Evolutionary conservation across 2,797 vertebrate species (phyloP).

Genomic region (Huso huso): DNA sequence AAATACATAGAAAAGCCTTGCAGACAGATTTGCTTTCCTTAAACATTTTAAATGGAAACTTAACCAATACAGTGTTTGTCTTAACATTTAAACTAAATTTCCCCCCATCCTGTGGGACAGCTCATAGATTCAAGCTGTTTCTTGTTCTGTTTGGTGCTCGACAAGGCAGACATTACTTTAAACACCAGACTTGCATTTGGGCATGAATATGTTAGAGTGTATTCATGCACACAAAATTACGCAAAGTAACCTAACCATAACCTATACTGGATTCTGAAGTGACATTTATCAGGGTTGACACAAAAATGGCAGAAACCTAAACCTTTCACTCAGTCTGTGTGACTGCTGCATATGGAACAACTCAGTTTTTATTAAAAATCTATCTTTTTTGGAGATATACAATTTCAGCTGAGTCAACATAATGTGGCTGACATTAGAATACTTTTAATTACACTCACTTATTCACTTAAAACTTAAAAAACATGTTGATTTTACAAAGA

Average conservation of each 20-base stretch:
- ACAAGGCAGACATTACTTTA: constrained; percentile 14
- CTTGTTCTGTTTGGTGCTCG: constrained; percentile 4
- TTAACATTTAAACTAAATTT: constrained; percentile 3
- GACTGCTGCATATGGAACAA: neutral
- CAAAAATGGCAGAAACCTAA: neutral
- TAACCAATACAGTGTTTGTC: constrained; percentile 2
- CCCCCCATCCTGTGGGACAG: constrained; percentile 8
- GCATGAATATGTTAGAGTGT: constrained; percentile 1
- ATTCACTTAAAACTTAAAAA: no score
- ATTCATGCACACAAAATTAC: neutral
- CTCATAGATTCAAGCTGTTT: constrained; percentile 11
- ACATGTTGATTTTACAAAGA: no score
- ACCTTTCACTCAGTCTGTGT: neutral
- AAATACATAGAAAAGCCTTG: constrained; percentile 11
- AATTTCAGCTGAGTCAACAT: neutral
- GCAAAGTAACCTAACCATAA: neutral
- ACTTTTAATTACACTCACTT: no score
- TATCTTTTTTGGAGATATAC: neutral
- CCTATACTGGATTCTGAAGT: neutral
- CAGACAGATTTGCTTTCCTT: constrained; percentile 9
- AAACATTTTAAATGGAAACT: neutral
- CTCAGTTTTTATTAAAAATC: neutral
- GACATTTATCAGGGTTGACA: constrained; percentile 1
- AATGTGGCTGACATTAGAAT: no score
- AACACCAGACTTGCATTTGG: constrained; percentile 9